Percentiles rank a stretch among this genome's conserved stretches.
phyloP scores from a whole-genome alignment of 2,888 invertebrate species.

The Herminia tarsipennalis region DNA sequence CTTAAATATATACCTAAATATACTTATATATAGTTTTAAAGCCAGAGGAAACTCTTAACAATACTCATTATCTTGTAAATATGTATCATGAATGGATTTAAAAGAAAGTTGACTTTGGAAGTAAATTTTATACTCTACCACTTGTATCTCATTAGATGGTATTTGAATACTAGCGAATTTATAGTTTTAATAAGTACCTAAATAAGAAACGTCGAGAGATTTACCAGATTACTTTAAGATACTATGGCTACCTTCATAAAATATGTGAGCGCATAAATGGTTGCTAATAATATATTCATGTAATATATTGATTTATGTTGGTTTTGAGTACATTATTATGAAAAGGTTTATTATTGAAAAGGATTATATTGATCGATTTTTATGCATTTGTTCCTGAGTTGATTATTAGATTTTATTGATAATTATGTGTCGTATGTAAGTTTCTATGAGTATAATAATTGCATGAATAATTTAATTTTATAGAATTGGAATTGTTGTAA shows the following conservation, averaged over 20 bases:
- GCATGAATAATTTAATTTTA: constrained; percentile 77
- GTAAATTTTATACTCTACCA: constrained; percentile 79
- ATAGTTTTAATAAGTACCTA: constrained; percentile 73
- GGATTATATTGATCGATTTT: constrained; percentile 78
- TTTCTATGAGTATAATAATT: constrained; percentile 68
- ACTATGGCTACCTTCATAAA: constrained; percentile 79
- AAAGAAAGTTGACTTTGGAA: constrained; percentile 69
- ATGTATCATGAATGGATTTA: constrained; percentile 61
- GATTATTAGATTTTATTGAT: constrained; percentile 82
- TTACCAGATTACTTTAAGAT: constrained; percentile 82
- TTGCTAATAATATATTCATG: constrained; percentile 83
- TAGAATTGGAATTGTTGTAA: constrained; percentile 63
- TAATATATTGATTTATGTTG: constrained; percentile 79
- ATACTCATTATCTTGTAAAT: constrained; percentile 83
- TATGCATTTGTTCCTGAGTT: constrained; percentile 86
- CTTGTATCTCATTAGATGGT: constrained; percentile 85
- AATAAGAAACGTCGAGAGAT: constrained; percentile 79
- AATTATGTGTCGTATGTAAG: constrained; percentile 73
- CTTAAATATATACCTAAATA: constrained; percentile 40
- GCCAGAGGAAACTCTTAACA: constrained; percentile 64
- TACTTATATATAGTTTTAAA: constrained; percentile 54
- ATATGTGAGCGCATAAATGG: constrained; percentile 74
- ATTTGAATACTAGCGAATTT: constrained; percentile 84
- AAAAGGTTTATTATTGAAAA: constrained; percentile 70
- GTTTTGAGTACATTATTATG: constrained; percentile 72